Conservation (phyloP, 2,797 vertebrate genomes). For the Petrocephalus schoutedeni region DNA sequence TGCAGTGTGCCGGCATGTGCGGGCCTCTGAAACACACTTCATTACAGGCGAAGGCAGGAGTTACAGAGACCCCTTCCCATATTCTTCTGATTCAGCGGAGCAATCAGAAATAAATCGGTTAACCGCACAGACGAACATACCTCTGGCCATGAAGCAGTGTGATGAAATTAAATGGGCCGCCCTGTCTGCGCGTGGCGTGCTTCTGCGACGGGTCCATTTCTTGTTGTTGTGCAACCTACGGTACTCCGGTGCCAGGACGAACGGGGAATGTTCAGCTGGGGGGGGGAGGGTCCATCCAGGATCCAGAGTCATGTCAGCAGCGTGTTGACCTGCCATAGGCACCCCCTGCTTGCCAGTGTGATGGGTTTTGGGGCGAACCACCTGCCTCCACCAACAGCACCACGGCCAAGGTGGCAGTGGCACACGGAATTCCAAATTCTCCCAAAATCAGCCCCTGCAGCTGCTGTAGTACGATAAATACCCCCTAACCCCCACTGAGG, state of each 20-base stretch:
- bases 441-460: background rate
- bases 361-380: too few species aligned
- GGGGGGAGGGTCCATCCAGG: too few species aligned
- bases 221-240: background rate
- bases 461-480: background rate
- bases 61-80: background rate
- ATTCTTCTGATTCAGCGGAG: background rate
- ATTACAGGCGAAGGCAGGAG: background rate
- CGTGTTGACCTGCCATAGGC: too few species aligned
- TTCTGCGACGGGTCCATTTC: background rate
- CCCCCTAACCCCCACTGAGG: background rate
- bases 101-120: background rate
- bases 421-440: background rate
- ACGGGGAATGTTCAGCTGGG: background rate
- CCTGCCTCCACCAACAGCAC: background rate
- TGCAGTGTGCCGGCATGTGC: background rate
- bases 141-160: background rate
- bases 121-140: background rate
- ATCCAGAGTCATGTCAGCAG: too few species aligned
- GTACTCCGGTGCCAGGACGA: background rate
- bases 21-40: background rate
- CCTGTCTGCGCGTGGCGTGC: background rate
- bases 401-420: background rate
- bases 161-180: background rate
- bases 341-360: too few species aligned